Base-by-base conservation (phyloP, 2,797 vertebrate genomes). In the Gambelia wislizenii region DNA sequence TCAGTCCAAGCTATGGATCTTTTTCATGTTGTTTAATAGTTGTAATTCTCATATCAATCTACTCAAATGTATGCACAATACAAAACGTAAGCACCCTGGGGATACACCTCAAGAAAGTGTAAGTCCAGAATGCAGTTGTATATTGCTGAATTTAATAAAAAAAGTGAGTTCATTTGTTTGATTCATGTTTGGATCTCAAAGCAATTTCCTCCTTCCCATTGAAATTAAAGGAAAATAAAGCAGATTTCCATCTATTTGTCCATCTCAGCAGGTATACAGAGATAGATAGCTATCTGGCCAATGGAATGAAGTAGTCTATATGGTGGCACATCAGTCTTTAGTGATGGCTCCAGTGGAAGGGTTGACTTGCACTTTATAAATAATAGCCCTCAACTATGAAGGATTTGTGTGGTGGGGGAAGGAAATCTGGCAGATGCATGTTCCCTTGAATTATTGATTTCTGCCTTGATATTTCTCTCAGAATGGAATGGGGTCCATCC, bases 401-500 rank as follows among this genome's bases (percentile, higher is more conserved):
- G 95, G 95, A 92, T 95, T 96, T 83, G 33, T 72, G 20, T 18
- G 6, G 64, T 27, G 30, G 3, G 20, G 5, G 96, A 92, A 95
- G 91, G 95, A 94, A 94, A 94, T 92, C 92, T 93, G 7, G 74
- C 89, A 89, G 84, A 91, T 95, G 89, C 89, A 93, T 42, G 64
- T 90, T 95, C 86, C 93, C 85, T 93, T 42, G 36, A 83, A 75
- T 85, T 90, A 79, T 94, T 93, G 64, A 93, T 95, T 95, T 96
- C 95, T 96, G 95, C 96, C 95, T 96, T 84, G 44, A 85, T 91
- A 93, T 85, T 79, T 56, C 90, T 89, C 96, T 95, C 93, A 82
- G 36, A 85, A 47, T 90, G 93, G 94, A 85, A 61, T 39, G 52
- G 67, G 91, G 88, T 92, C 22, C 52, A 16, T 36, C 36, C 92